These are phyloP conservation scores for Ia io DNA, from an alignment of 2,113 vertebrate genomes.

Conservation along the genomic window DNA sequence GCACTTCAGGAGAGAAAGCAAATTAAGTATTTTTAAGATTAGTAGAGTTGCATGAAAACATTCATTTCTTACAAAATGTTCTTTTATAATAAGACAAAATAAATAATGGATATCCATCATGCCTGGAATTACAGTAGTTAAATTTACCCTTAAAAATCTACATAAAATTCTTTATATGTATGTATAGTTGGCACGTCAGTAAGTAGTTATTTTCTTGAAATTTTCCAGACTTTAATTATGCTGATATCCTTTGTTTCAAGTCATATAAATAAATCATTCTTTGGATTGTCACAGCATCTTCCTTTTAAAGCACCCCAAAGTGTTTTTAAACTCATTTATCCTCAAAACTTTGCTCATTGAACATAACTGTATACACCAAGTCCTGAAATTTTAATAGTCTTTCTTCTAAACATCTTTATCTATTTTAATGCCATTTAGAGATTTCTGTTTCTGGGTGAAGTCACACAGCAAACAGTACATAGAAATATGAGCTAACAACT, in stretches of 20 bases:
- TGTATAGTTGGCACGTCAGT: background rate
- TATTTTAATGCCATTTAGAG: slow-evolving; percentile 12
- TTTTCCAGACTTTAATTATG: slow-evolving; percentile 30
- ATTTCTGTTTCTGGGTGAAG: background rate
- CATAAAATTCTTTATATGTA: background rate
- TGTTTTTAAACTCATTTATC: slow-evolving; percentile 37
- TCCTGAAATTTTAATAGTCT: background rate
- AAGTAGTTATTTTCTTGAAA: background rate
- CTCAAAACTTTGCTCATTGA: background rate
- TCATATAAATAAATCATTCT: slow-evolving; percentile 16
- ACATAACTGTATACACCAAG: background rate
- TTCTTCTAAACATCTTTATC: slow-evolving; percentile 14
- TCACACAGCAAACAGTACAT: background rate
- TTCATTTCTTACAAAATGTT: background rate
- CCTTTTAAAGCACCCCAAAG: background rate
- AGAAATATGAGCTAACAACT: background rate
- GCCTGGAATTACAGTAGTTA: background rate
- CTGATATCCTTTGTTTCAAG: slow-evolving; percentile 20
- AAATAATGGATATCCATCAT: background rate
- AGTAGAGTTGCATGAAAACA: background rate
- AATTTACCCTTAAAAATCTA: background rate
- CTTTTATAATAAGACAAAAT: background rate
- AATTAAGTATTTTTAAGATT: background rate
- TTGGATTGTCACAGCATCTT: background rate
- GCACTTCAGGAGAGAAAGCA: background rate